These are phyloP conservation scores for Hybognathus amarus DNA, from an alignment of 2,797 vertebrate species.

Conservation along the genomic window DNA sequence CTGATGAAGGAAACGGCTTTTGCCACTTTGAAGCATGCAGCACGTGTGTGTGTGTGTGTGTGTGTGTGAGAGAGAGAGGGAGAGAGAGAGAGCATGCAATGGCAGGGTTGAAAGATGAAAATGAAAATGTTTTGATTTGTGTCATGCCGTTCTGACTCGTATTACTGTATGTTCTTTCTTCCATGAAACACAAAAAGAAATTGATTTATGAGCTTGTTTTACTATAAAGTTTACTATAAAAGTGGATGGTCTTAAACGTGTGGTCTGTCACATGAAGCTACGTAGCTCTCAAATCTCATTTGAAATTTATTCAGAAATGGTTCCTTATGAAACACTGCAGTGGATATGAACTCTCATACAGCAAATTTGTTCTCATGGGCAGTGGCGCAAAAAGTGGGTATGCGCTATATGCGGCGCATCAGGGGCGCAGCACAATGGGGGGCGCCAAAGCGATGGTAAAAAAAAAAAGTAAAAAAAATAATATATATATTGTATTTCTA, in stretches of 20 bases:
- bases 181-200: background rate
- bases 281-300: background rate
- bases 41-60: slow-evolving; percentile 46
- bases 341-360: background rate
- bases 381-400: too few relatives aligned
- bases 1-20: slow-evolving; percentile 51
- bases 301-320: background rate
- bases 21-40: slow-evolving; percentile 58
- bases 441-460: too few relatives aligned
- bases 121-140: background rate
- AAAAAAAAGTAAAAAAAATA: too few relatives aligned
- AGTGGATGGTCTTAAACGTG: background rate
- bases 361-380: background rate
- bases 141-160: background rate
- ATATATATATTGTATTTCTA: too few relatives aligned
- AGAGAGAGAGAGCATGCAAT: background rate
- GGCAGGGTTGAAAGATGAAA: background rate
- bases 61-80: background rate
- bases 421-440: too few relatives aligned
- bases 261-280: background rate
- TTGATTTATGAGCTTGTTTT: background rate
- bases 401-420: too few relatives aligned
- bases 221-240: background rate
- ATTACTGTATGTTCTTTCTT: background rate
- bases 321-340: background rate